Evolutionary conservation across 37 sponge, comb jelly and placozoan genomes (phyloP), one percentile per base, ranked within the genome.

Genomic region (Ianthella basta): DNA sequence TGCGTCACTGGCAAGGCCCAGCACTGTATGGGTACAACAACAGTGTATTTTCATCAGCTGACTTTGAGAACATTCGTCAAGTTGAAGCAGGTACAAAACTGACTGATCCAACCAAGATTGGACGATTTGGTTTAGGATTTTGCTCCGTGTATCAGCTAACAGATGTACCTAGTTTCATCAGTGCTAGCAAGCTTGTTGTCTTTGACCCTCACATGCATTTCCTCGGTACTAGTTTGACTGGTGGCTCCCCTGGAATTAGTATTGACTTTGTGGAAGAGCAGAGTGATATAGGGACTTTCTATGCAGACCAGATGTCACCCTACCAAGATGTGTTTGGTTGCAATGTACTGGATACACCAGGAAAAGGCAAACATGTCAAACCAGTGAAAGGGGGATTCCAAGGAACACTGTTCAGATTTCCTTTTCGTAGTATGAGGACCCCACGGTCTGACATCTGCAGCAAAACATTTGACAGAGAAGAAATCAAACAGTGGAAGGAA

Each of bases 101-200:
- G 87, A 69, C 27, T n/a, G 83, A 94, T 61, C 87, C 88, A 32
- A 25, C 80, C 67, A 94, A 89, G 64, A 94, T 92, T 50, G 95
- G 95, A 55, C 59, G 89, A 50, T 94, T 91, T 86, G 95, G 95
- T 54, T 73, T 91, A 29, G 95, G 95, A 19, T 94, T 94, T 78
- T 89, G 88, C 63, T 79, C 91, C 29, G 81, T 65, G 0, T 94
- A 94, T 41, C 89, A 82, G 35, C 54, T 94, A n/a, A 94, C 91
- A 27, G 95, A 94, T 64, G 83, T 94, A 1, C 95, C 95, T 50
- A 94, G 95, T 54, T 91, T 94, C 53, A 83, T 94, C 29, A 91
- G 89, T 72, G n/a, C 89, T 15, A 64, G 59, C 16, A 84, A 81
- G 54, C 44, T 94, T 36, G 85, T 78, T 30, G 81, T 94, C n/a